Percentiles rank a stretch among this genome's conserved stretches.
Evolutionary conservation across 1,140 invertebrate species (phyloP).

Genomic region (Choristoneura fumiferana): DNA sequence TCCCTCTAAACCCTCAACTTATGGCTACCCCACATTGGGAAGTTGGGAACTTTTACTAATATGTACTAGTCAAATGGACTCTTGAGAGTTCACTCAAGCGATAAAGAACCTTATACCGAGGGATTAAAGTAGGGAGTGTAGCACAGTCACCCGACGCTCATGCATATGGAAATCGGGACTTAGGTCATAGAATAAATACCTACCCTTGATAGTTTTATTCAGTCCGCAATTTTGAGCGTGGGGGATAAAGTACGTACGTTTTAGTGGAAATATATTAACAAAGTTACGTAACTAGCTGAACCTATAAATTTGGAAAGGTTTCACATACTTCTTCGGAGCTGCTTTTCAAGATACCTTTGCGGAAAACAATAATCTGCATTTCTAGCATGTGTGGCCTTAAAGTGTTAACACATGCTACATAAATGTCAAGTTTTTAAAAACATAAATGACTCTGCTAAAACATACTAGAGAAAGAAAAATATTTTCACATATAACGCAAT

Average conservation of each 20-base stretch:
- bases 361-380: too few species aligned
- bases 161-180: slow-evolving; percentile 73
- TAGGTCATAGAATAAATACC: slow-evolving; percentile 61
- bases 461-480: too few species aligned
- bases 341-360: too few species aligned
- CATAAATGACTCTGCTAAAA: too few species aligned
- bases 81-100: slow-evolving; percentile 45
- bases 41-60: slow-evolving; percentile 72
- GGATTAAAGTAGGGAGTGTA: slow-evolving; percentile 31
- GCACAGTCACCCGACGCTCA: slow-evolving; percentile 39
- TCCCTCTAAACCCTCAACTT: slow-evolving; percentile 11
- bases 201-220: slow-evolving; percentile 44
- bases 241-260: background rate
- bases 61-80: slow-evolving; percentile 72
- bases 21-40: slow-evolving; percentile 45
- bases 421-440: too few species aligned
- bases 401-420: too few species aligned
- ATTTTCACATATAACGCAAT: too few species aligned
- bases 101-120: slow-evolving; percentile 46
- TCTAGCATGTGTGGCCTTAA: too few species aligned
- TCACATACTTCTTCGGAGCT: too few species aligned
- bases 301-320: background rate
- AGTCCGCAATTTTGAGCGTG: slow-evolving; percentile 17
- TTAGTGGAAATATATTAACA: slow-evolving; percentile 8
- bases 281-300: background rate